Evolutionary conservation across 2,888 invertebrate genomes (phyloP).

Genomic region (Eledona agricola): DNA sequence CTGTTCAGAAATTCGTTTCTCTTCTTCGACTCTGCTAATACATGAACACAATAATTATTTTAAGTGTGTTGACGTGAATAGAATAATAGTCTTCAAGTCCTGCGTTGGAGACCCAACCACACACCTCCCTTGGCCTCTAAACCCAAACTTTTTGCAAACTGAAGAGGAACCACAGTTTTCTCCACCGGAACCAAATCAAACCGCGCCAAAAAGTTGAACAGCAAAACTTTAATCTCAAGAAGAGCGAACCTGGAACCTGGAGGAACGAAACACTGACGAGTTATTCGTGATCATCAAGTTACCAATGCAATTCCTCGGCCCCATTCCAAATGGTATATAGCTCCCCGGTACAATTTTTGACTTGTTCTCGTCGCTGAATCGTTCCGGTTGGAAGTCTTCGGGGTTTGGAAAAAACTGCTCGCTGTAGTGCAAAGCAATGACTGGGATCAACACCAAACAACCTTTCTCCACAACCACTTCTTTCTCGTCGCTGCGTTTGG

Average conservation of each 20-base stretch:
- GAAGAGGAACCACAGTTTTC: slow-evolving; percentile 50
- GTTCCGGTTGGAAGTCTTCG: slow-evolving; percentile 63
- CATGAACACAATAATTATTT: too few relatives aligned
- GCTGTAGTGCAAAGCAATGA: slow-evolving; percentile 66
- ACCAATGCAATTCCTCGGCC: slow-evolving; percentile 60
- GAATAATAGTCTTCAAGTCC: slow-evolving; percentile 25
- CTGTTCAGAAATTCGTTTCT: too few relatives aligned
- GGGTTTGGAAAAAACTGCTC: slow-evolving; percentile 67
- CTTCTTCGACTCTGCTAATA: too few relatives aligned
- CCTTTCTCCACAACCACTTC: slow-evolving; percentile 60
- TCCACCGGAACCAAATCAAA: slow-evolving; percentile 52
- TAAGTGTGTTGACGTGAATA: too few relatives aligned
- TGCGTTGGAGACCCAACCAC: slow-evolving; percentile 39
- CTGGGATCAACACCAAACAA: slow-evolving; percentile 62
- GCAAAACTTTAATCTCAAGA: slow-evolving; percentile 53
- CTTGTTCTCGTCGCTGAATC: slow-evolving; percentile 54
- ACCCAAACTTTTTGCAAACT: slow-evolving; percentile 40
- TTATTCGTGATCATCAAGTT: slow-evolving; percentile 21
- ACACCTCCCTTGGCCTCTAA: slow-evolving; percentile 45
- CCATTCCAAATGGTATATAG: slow-evolving; percentile 65
- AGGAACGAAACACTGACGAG: slow-evolving; percentile 49
- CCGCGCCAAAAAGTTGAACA: slow-evolving; percentile 50
- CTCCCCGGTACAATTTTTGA: slow-evolving; percentile 62
- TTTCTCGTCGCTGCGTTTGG: slow-evolving; percentile 57
- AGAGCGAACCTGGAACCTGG: slow-evolving; percentile 55